Evolutionary conservation across 2,113 vertebrate species (phyloP).

Genomic region (Myotis brandtii): DNA sequence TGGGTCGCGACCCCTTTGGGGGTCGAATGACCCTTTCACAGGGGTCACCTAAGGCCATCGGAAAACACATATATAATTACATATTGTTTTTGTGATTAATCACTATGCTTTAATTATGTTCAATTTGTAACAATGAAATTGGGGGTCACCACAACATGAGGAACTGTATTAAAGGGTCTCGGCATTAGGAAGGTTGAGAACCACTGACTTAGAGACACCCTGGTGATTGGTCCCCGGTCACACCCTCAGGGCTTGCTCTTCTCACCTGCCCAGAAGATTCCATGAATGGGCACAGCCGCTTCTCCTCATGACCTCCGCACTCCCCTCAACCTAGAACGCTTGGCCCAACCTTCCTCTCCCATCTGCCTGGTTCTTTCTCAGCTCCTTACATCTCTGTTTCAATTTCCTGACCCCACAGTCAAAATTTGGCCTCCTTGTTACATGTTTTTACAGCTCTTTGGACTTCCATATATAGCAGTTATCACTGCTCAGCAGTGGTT

Average conservation of each 20-base stretch:
- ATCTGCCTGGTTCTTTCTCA: neutral
- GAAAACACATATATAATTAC: no score
- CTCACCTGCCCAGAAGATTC: neutral
- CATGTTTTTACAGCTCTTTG: neutral
- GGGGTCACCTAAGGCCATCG: no score
- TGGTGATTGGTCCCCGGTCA: neutral
- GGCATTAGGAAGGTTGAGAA: no score
- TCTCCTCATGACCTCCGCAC: neutral
- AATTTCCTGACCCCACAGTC: no score
- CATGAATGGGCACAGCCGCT: neutral
- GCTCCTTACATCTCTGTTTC: neutral
- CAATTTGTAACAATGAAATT: no score
- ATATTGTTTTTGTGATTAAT: no score
- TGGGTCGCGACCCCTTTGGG: no score
- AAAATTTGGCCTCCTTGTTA: neutral
- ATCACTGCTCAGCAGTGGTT: neutral
- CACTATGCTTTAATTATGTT: no score
- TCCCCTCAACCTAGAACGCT: neutral
- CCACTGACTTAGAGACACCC: no score
- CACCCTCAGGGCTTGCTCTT: neutral
- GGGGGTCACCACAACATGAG: no score
- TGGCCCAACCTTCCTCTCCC: neutral
- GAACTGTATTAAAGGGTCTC: no score
- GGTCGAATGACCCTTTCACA: no score
- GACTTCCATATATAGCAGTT: neutral